Conservation (phyloP, 1,140 invertebrate genomes). For the Eubasilissa regina region DNA sequence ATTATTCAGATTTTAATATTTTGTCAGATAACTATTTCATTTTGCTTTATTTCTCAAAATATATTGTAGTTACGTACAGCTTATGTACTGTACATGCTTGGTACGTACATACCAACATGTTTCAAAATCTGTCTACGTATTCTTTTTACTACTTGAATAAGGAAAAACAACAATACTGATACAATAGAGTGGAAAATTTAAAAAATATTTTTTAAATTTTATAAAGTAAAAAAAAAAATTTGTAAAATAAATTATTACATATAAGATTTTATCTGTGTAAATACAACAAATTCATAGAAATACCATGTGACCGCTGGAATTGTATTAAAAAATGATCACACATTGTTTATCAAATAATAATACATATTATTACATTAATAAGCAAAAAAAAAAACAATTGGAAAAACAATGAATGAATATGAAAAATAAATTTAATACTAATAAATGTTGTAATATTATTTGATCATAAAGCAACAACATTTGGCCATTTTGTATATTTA, state of each 20-base stretch:
- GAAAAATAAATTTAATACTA: too few relatives aligned
- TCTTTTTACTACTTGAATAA: not conserved
- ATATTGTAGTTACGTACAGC: too few relatives aligned
- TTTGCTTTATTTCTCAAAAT: too few relatives aligned
- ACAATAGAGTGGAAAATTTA: not conserved
- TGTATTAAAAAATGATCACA: slow-evolving; percentile 2
- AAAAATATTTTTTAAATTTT: not conserved
- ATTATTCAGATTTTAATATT: too few relatives aligned
- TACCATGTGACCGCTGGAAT: slow-evolving; percentile 6
- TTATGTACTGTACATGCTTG: too few relatives aligned
- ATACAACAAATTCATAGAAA: not conserved
- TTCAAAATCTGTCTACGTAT: not conserved
- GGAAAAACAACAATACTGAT: not conserved
- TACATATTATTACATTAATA: too few relatives aligned
- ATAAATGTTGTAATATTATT: not conserved
- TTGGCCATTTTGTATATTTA: not conserved
- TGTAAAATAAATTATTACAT: not conserved
- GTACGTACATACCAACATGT: not conserved
- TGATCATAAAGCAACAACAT: slow-evolving; percentile 5
- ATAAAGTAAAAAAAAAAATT: not conserved
- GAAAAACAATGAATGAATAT: too few relatives aligned
- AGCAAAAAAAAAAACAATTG: too few relatives aligned
- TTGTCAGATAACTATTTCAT: too few relatives aligned
- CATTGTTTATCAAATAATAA: not conserved
- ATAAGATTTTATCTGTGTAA: not conserved